These are phyloP conservation scores for Coptodon rendalli DNA, from an alignment of 2,113 vertebrate species.

Conservation along the genomic window DNA sequence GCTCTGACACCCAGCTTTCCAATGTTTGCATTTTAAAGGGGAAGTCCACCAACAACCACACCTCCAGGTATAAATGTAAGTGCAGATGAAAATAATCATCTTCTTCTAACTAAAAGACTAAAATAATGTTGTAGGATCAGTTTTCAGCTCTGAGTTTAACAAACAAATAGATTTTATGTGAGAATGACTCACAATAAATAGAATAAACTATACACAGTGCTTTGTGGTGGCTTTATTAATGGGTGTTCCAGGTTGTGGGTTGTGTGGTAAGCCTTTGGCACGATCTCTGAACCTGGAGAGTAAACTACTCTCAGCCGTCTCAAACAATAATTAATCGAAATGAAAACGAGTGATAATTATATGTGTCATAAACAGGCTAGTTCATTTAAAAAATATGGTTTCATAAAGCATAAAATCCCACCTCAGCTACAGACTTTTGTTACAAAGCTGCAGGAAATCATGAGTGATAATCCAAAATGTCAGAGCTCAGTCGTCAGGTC, in stretches of 20 bases:
- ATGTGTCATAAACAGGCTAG: not conserved
- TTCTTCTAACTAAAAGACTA: not conserved
- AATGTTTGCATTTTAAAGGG: not conserved
- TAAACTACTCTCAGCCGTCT: not conserved
- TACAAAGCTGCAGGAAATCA: not conserved
- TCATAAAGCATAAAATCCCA: not conserved
- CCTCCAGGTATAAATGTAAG: not conserved
- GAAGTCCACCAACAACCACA: not conserved
- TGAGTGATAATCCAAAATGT: not conserved
- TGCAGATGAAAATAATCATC: not conserved
- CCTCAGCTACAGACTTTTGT: not conserved
- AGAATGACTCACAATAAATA: not conserved
- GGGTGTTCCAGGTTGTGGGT: not conserved
- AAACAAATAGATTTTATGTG: not conserved
- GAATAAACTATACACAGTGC: not conserved
- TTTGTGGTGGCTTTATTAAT: not conserved
- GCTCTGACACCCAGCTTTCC: not conserved
- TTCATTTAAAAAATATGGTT: not conserved
- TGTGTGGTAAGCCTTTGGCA: not conserved
- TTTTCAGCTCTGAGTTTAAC: not conserved
- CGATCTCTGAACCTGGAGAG: not conserved
- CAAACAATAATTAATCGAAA: not conserved
- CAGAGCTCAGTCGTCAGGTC: not conserved
- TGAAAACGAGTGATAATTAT: fast-evolving
- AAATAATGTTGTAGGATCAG: not conserved